These are phyloP conservation scores for Rostratula benghalensis DNA, from an alignment of 2,113 vertebrate genomes.

Conservation along the genomic window DNA sequence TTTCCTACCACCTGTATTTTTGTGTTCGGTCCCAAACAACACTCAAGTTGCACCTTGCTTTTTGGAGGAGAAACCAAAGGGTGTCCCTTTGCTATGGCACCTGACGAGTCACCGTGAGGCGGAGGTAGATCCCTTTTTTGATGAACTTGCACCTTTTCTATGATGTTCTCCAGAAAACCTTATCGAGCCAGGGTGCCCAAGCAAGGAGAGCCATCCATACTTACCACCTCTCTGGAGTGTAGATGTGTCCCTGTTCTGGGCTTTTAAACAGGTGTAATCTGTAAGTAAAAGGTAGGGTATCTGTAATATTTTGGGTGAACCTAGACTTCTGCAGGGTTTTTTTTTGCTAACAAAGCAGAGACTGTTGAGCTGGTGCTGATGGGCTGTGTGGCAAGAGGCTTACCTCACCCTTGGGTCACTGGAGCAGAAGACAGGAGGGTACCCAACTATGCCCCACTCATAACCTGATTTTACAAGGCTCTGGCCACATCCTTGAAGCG, in stretches of 20 bases:
- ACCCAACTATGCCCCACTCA: not conserved
- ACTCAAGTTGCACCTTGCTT: not conserved
- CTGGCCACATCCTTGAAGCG: not conserved
- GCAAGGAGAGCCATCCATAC: not conserved
- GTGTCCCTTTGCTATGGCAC: not conserved
- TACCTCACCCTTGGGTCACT: not conserved
- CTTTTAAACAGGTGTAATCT: not conserved
- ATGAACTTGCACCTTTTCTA: not conserved
- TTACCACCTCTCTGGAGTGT: fast-evolving
- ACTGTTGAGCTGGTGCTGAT: not conserved
- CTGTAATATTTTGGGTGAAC: not conserved
- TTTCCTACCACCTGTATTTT: not conserved
- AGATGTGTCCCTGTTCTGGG: not conserved
- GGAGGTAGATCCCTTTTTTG: not conserved
- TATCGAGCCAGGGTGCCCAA: not conserved
- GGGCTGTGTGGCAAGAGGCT: not conserved
- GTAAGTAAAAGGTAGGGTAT: not conserved
- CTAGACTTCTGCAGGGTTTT: fast-evolving
- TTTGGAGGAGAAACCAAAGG: not conserved
- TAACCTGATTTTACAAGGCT: not conserved
- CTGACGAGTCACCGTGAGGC: fast-evolving
- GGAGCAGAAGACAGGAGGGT: not conserved
- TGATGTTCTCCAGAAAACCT: not conserved
- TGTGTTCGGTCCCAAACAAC: not conserved
- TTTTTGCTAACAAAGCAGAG: not conserved